A percentile compares a stretch with the other conserved stretches of the same genome.
phyloP scores from a whole-genome alignment of 1,140 invertebrate genomes.

The Cheumatopsyche charites region DNA sequence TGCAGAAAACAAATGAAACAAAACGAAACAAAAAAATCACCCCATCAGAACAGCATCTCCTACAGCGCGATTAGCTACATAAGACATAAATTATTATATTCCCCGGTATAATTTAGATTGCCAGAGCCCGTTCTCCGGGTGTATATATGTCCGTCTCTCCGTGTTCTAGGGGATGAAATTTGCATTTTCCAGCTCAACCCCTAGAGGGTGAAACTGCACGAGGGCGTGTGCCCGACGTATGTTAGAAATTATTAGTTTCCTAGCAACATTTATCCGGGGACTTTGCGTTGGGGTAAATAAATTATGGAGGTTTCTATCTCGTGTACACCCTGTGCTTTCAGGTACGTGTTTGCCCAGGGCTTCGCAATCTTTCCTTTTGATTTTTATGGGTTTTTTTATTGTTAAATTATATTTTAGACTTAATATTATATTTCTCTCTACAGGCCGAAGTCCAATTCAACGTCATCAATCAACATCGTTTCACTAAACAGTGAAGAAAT shows the following conservation, averaged over 20 bases:
- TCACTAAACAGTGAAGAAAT: no score
- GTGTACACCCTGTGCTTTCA: background rate
- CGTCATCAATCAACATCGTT: no score
- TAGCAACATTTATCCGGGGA: conserved; percentile 37
- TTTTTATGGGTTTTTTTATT: background rate
- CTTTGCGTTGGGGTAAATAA: conserved; percentile 40
- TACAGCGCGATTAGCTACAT: conserved; percentile 24
- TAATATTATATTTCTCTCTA: no score
- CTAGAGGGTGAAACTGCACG: background rate
- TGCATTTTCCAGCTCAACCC: conserved; percentile 43
- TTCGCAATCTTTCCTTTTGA: background rate
- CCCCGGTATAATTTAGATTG: conserved; percentile 48
- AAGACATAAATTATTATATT: conserved; percentile 48
- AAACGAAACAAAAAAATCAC: conserved; percentile 22
- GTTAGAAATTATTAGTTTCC: conserved; percentile 49
- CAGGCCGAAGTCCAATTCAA: no score
- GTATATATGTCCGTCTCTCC: no score
- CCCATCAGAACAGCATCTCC: conserved; percentile 26
- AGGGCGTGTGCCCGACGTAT: conserved; percentile 41
- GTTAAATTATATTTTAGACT: no score
- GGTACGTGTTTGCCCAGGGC: conserved; percentile 19
- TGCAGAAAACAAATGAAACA: conserved; percentile 12
- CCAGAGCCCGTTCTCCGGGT: no score
- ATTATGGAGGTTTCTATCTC: conserved; percentile 40
- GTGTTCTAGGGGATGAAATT: conserved; percentile 47